phyloP scores from a whole-genome alignment of 2,113 vertebrate species.

The Ceuthmochares aereus region DNA sequence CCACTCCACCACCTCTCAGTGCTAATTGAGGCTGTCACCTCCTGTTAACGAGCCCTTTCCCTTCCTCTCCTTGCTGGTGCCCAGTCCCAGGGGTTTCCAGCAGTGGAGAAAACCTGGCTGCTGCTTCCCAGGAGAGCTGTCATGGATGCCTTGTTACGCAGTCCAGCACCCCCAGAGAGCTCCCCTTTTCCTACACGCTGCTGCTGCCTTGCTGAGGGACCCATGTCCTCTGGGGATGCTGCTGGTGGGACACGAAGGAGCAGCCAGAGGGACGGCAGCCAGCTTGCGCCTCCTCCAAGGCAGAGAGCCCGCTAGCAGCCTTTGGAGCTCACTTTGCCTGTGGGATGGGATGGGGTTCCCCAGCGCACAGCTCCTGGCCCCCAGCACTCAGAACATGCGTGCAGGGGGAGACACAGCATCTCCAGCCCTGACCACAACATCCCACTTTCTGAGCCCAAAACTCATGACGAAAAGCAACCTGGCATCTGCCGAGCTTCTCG shows the following conservation, averaged over 20 bases:
- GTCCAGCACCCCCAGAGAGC: background rate
- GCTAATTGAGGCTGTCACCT: background rate
- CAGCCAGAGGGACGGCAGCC: background rate
- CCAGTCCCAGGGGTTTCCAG: background rate
- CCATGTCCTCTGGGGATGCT: background rate
- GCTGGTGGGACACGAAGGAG: slow-evolving; percentile 50
- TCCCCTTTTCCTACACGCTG: background rate
- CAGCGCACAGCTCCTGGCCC: background rate
- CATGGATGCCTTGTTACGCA: background rate
- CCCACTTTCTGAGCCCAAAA: background rate
- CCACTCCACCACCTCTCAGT: background rate
- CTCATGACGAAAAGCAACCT: background rate
- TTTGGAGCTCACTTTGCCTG: background rate
- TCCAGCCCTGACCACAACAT: background rate
- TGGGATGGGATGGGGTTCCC: background rate
- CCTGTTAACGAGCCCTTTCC: slow-evolving; percentile 2
- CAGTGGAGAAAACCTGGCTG: background rate
- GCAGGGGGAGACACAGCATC: background rate
- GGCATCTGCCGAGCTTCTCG: accelerated
- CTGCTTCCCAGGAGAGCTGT: background rate
- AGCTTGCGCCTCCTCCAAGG: background rate
- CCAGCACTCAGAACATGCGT: background rate
- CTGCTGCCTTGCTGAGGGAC: background rate
- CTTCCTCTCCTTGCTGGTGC: background rate
- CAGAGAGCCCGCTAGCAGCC: background rate